Evolutionary conservation across 2,797 vertebrate genomes (phyloP).

Genomic region (Poecile montanus): DNA sequence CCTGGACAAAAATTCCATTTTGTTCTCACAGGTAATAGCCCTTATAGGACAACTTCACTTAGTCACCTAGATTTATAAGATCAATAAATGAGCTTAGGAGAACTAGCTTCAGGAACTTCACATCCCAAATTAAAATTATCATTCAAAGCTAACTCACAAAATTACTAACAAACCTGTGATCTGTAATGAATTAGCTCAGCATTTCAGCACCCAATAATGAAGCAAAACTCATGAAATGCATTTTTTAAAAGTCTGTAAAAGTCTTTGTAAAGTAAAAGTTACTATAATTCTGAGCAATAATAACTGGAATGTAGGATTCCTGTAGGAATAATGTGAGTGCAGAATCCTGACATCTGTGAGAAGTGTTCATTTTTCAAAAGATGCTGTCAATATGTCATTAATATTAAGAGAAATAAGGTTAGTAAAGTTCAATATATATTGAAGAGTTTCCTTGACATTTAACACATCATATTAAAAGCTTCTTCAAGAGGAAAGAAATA

Average conservation of each 20-base stretch:
- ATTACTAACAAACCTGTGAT: neutral
- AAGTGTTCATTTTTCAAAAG: conserved; percentile 63
- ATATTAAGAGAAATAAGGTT: conserved; percentile 82
- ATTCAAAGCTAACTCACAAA: neutral
- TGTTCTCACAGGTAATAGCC: neutral
- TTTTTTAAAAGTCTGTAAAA: neutral
- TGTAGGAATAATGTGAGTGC: conserved; percentile 24
- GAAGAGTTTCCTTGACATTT: conserved; percentile 81
- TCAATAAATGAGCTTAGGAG: neutral
- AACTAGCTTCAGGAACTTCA: neutral
- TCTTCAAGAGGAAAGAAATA: conserved; percentile 81
- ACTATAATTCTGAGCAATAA: neutral
- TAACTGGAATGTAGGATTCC: neutral
- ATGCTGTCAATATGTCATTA: conserved; percentile 79
- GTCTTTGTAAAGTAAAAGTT: neutral
- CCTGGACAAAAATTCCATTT: neutral
- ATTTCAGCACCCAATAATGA: neutral
- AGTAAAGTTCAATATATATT: conserved; percentile 78
- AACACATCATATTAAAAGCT: conserved; percentile 81
- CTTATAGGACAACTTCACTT: neutral
- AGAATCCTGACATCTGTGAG: conserved; percentile 46
- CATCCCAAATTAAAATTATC: neutral
- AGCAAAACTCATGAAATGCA: neutral
- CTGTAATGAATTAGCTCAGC: neutral
- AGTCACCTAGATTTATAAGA: neutral